Percentiles rank a stretch among this genome's conserved stretches.
Evolutionary conservation across 2,113 vertebrate genomes (phyloP).

Genomic region (Phylloscopus whistleri): DNA sequence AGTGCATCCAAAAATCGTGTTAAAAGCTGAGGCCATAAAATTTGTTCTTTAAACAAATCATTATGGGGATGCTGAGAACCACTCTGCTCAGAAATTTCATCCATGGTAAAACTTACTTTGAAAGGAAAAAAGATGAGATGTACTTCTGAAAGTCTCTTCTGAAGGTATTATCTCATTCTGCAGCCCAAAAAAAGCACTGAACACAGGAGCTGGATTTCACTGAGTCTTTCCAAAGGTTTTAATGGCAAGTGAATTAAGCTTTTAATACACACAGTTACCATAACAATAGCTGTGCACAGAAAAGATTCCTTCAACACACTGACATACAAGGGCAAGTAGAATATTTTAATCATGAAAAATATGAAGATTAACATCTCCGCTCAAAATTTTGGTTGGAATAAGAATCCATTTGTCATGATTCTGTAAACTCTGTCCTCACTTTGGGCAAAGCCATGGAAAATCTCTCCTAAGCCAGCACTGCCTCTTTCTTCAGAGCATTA

Average conservation of each 20-base stretch:
- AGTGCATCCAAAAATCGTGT: neutral
- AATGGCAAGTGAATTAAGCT: conserved; percentile 33
- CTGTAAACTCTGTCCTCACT: neutral
- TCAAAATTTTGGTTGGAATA: neutral
- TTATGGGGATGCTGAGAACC: neutral
- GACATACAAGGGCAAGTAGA: neutral
- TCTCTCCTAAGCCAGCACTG: neutral
- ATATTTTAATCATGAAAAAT: neutral
- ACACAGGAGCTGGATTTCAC: neutral
- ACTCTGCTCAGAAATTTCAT: neutral
- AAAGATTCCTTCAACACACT: neutral
- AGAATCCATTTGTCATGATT: neutral
- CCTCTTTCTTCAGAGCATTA: neutral
- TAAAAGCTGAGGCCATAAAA: neutral
- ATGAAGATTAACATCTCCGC: neutral
- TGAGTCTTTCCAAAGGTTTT: neutral
- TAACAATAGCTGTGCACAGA: conserved; percentile 44
- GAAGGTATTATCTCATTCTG: neutral
- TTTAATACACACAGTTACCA: conserved; percentile 53
- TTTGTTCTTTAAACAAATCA: neutral
- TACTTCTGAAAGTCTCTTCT: neutral
- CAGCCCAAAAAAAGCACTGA: neutral
- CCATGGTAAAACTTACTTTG: neutral
- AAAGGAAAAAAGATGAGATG: neutral
- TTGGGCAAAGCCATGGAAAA: neutral